Evolutionary conservation across 2,113 vertebrate species (phyloP).

Genomic region (Amblyornis subalaris): DNA sequence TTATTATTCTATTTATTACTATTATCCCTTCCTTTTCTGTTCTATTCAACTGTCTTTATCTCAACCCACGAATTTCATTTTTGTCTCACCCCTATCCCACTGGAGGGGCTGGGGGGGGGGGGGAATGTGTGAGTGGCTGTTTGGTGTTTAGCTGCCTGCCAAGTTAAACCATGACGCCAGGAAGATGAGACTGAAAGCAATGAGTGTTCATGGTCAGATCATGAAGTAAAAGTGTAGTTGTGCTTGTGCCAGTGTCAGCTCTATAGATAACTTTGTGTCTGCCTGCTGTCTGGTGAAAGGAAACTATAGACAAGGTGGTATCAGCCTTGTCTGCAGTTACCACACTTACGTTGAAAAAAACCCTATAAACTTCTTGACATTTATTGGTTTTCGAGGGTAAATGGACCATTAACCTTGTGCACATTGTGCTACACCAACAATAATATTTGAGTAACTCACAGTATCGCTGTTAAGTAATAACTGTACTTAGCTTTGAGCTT

Average conservation of each 20-base stretch:
- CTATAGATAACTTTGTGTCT: not conserved
- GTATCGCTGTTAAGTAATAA: not conserved
- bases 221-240: not conserved
- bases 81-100: not conserved
- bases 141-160: not conserved
- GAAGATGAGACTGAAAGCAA: not conserved
- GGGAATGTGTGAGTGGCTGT: not conserved
- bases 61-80: fast-evolving
- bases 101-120: fast-evolving
- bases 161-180: not conserved
- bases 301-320: not conserved
- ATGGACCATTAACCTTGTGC: not conserved
- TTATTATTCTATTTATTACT: not conserved
- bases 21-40: not conserved
- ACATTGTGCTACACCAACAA: not conserved
- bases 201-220: not conserved
- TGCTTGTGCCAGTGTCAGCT: not conserved
- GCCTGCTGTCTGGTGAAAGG: not conserved
- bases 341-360: not conserved
- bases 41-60: not conserved
- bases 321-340: not conserved
- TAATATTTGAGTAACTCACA: not conserved
- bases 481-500: not conserved
- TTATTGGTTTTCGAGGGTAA: not conserved
- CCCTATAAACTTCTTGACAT: not conserved